Evolutionary conservation across 1,140 invertebrate genomes (phyloP).

Genomic region (Drosophila eugracilis): DNA sequence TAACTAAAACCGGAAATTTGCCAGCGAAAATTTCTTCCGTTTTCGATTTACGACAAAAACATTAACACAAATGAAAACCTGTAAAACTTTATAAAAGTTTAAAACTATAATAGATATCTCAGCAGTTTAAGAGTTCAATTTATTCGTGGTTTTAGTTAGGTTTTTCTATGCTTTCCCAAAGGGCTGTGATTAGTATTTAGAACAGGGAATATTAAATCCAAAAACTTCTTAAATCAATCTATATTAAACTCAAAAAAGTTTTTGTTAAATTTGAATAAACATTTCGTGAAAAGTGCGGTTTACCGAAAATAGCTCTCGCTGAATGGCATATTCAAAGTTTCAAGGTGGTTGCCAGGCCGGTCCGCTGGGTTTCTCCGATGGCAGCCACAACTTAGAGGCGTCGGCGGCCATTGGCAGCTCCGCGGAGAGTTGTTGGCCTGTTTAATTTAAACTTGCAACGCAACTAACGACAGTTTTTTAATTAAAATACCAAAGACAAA

Average conservation of each 20-base stretch:
- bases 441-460: conserved; percentile 80
- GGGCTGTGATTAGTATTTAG: too few relatives aligned
- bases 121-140: too few relatives aligned
- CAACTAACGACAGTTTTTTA: conserved; percentile 81
- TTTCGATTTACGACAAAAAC: background rate
- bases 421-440: conserved; percentile 42
- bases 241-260: too few relatives aligned
- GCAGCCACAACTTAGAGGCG: conserved; percentile 32
- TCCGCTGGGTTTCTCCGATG: background rate
- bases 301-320: conserved; percentile 20
- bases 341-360: background rate
- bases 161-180: too few relatives aligned
- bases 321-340: conserved; percentile 34
- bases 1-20: background rate
- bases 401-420: conserved; percentile 46
- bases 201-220: too few relatives aligned
- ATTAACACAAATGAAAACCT: too few relatives aligned
- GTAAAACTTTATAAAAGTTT: background rate
- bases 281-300: conserved; percentile 15
- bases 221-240: too few relatives aligned
- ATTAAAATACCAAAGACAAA: conserved; percentile 82
- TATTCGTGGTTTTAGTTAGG: too few relatives aligned
- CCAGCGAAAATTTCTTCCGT: background rate
- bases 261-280: background rate
- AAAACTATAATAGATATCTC: background rate